These are phyloP conservation scores for Glareola pratincola DNA, from an alignment of 2,113 vertebrate genomes.

Conservation along the genomic window DNA sequence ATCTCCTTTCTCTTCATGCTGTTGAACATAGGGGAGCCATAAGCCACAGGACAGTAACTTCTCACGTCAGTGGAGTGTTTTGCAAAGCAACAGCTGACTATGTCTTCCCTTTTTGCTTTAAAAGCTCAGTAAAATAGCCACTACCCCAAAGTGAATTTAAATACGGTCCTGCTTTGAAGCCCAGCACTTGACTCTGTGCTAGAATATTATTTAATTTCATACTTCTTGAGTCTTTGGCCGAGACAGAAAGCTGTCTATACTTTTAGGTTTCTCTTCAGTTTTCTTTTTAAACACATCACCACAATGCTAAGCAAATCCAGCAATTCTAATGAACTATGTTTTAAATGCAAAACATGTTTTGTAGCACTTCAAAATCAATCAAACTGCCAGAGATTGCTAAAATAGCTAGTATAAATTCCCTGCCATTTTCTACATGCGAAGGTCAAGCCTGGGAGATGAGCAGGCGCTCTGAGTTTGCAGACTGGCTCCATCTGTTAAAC, in stretches of 20 bases:
- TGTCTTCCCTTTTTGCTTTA: neutral
- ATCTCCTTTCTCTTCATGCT: neutral
- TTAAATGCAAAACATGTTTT: conserved; percentile 47
- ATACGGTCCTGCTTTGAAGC: neutral
- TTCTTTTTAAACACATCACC: neutral
- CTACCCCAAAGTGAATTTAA: neutral
- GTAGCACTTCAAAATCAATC: conserved; percentile 9
- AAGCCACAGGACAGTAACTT: neutral
- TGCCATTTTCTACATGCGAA: conserved; percentile 3
- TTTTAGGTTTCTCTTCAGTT: neutral
- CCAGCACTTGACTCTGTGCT: neutral
- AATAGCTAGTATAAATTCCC: conserved; percentile 3
- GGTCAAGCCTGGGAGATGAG: conserved; percentile 42
- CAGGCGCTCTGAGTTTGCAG: conserved; percentile 12
- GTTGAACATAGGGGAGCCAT: neutral
- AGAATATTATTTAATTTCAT: neutral
- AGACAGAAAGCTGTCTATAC: neutral
- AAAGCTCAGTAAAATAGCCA: neutral
- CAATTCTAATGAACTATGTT: neutral
- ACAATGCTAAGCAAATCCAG: neutral
- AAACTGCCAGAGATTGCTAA: neutral
- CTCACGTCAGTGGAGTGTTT: neutral
- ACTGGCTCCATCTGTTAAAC: conserved; percentile 34
- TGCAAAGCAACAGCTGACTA: neutral
- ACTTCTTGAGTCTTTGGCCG: neutral